Evolutionary conservation across 1,140 invertebrate species (phyloP), one percentile per base, ranked within the genome.

Genomic region (Dreissena polymorpha): DNA sequence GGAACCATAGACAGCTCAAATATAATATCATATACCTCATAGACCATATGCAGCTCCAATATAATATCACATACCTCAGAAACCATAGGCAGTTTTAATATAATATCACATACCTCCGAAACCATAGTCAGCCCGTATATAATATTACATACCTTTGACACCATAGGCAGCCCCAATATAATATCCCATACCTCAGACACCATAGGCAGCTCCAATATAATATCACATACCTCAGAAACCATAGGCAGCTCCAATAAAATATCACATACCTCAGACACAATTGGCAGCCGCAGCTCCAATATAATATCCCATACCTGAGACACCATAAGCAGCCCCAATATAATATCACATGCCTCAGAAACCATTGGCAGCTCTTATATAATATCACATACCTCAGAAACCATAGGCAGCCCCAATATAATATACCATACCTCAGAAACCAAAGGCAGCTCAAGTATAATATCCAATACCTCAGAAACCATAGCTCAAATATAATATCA

Each of bases 1-100:
- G 89, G 88, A 60, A 88, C 86, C 84, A 87, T 89, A 6, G 88
- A 79, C 3, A 91, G 67, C 0, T 90, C 91, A 8, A 91, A n/a
- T n/a, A n/a, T 39, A 39, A 39, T 39, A 39, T 39, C 39, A 39
- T 79, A 72, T 85, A 90, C 89, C 82, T 86, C 82, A 63, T 88
- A 89, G 53, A 88, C 86, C 84, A 87, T 89, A 6, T 88, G 82
- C 3, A 91, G 67, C 0, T 90, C 91, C n/a, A n/a, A n/a, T n/a
- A n/a, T 39, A 39, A 39, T 39, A 39, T 39, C 39, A 39, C 79
- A 72, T 85, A 90, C 89, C 82, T 86, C 82, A 63, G 89, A 89
- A 60, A 88, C 86, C 84, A 87, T 89, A 6, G 88, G 82, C 3
- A 91, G 67, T n/a, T n/a, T n/a, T n/a, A n/a, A n/a, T n/a, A n/a